Evolutionary conservation across 2,888 invertebrate species (phyloP).

Genomic region (Cryptophagus acutangulus): DNA sequence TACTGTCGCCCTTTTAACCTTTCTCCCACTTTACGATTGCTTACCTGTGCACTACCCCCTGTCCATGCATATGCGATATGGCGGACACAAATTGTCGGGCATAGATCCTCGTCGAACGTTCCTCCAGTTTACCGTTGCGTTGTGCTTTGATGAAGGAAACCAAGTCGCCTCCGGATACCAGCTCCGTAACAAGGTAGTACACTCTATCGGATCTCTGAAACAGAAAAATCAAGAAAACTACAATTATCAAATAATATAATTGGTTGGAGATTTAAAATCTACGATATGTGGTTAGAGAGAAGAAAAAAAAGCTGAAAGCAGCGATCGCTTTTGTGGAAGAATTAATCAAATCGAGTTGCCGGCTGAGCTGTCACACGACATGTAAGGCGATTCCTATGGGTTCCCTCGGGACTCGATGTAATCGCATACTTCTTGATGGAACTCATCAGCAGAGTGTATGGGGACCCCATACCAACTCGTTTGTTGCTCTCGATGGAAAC

Average conservation of each 20-base stretch:
- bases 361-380: conserved; percentile 40
- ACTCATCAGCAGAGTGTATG: conserved; percentile 41
- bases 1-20: too few species aligned
- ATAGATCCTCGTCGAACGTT: conserved; percentile 53
- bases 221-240: not conserved
- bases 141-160: conserved; percentile 61
- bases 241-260: too few species aligned
- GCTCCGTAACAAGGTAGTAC: conserved; percentile 70
- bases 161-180: conserved; percentile 67
- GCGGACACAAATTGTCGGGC: conserved; percentile 65
- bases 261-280: too few species aligned
- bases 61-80: conserved; percentile 61
- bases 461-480: conserved; percentile 25
- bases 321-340: conserved; percentile 40
- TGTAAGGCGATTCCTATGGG: conserved; percentile 41
- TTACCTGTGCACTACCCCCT: conserved; percentile 66
- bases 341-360: conserved; percentile 43
- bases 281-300: conserved; percentile 17
- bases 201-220: conserved; percentile 51
- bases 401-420: conserved; percentile 37
- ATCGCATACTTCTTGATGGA: conserved; percentile 41
- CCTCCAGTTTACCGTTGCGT: conserved; percentile 53
- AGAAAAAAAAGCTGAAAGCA: conserved; percentile 28
- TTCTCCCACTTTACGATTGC: conserved; percentile 25
- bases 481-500: conserved; percentile 12